Base-by-base conservation (phyloP, 2,797 vertebrate genomes). In the Gouania willdenowi region DNA sequence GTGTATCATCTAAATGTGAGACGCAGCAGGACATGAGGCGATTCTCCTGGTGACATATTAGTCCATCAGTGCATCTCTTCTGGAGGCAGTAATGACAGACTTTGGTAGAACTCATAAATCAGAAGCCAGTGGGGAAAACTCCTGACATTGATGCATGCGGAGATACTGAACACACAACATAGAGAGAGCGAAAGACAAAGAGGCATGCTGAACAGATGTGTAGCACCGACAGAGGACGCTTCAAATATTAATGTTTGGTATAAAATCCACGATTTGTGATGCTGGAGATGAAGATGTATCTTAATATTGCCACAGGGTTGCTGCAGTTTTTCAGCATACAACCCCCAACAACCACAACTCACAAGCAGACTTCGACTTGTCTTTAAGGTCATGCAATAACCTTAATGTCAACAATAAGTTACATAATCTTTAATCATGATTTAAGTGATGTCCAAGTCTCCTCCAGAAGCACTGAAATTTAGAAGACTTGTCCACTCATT, bases 41-140 rank as follows among this genome's bases (percentile, higher is more conserved):
- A 60, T 72, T 72, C 51, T 71, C 59, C 28, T 11, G 38, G 41
- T 72, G 71, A 74, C 72, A 72, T 71, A 79, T 67, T 74, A 75
- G 72, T 64, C 72, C 66, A 79, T 83, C 72, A 77, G 10, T 34
- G 74, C 58, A n/a, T 59, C 50, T 67, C 60, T 72, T 80, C 68
- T 74, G 50, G 47, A 74, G 62, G 50, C 61, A 19, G 44, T 79
- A 81, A 81, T 77, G 76, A 66, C 76, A 75, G 57, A 47, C 30
- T 43, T 68, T 59, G 62, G 77, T 40, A 59, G 60, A 47, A 62
- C 71, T 77, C 74, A 81, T 85, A 79, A 80, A 85, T 83, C 81
- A 85, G 52, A 48, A 41, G 54, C 39, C 47, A 4, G 46, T 18
- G 25, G 77, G 68, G 66, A 72, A 58, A 47, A 60, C 2, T 1